phyloP scores from a whole-genome alignment of 2,888 invertebrate genomes.

The Rhopalosiphum nymphaeae region DNA sequence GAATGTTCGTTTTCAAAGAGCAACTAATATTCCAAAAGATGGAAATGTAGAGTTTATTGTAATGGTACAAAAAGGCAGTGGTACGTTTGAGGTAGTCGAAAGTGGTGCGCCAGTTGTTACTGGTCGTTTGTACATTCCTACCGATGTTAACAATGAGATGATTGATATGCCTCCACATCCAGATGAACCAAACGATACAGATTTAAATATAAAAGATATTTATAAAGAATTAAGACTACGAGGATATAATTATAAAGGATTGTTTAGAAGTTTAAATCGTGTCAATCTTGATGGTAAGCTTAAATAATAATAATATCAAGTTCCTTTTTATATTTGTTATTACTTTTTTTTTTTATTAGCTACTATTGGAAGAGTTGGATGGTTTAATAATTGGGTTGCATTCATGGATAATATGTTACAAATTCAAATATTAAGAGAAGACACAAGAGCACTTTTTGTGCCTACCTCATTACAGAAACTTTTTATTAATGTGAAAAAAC shows the following conservation, averaged over 20 bases:
- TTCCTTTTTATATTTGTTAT: not conserved
- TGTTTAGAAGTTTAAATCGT: conserved; percentile 76
- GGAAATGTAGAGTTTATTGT: conserved; percentile 73
- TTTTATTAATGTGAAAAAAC: conserved; percentile 78
- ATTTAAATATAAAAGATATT: conserved; percentile 72
- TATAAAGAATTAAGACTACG: conserved; percentile 72
- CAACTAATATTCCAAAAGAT: conserved; percentile 82
- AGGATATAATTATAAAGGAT: conserved; percentile 75
- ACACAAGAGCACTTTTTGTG: conserved; percentile 79
- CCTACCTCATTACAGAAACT: conserved; percentile 82
- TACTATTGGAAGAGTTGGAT: conserved; percentile 74
- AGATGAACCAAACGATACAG: conserved; percentile 71
- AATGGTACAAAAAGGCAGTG: conserved; percentile 76
- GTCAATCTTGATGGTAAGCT: conserved; percentile 73
- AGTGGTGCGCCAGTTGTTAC: conserved; percentile 79
- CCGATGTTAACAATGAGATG: conserved; percentile 73
- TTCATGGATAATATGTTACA: conserved; percentile 93
- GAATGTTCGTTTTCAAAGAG: conserved; percentile 85
- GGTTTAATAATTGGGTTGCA: conserved; percentile 88
- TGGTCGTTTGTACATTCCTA: conserved; percentile 77
- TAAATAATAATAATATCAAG: not conserved
- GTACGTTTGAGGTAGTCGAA: conserved; percentile 77
- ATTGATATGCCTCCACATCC: conserved; percentile 72
- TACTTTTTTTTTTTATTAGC: conserved; percentile 66
- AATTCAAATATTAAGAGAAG: conserved; percentile 79